phyloP scores from a whole-genome alignment of 2,797 vertebrate species.

The Lepilemur septentrionalis region DNA sequence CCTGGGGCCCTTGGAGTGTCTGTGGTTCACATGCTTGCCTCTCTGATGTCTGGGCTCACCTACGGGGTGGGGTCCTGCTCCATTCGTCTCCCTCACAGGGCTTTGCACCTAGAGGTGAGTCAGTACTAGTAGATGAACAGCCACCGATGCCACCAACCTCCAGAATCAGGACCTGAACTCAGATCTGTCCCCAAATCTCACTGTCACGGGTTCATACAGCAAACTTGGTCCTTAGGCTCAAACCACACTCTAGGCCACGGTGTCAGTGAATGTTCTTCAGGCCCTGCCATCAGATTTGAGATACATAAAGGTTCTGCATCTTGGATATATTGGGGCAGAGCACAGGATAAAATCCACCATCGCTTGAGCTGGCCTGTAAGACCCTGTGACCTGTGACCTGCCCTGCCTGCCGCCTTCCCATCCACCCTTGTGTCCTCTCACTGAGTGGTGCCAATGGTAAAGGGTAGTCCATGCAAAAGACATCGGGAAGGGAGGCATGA shows the following conservation, averaged over 20 bases:
- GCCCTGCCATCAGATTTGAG: accelerated
- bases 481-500: background rate
- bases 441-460: background rate
- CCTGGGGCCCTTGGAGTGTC: background rate
- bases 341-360: background rate
- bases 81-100: background rate
- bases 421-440: accelerated
- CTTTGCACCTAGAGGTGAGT: accelerated
- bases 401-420: background rate
- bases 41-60: background rate
- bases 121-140: background rate
- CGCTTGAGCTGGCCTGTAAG: background rate
- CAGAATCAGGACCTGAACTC: background rate
- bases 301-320: background rate
- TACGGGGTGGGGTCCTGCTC: background rate
- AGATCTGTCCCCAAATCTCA: background rate
- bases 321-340: background rate
- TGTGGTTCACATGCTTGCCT: background rate
- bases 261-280: too few species aligned
- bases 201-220: too few species aligned
- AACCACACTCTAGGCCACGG: accelerated
- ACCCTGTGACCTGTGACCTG: background rate
- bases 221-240: background rate
- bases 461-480: background rate
- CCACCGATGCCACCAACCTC: background rate